Evolutionary conservation across 2,888 invertebrate species (phyloP).

Genomic region (Rhingia rostrata): DNA sequence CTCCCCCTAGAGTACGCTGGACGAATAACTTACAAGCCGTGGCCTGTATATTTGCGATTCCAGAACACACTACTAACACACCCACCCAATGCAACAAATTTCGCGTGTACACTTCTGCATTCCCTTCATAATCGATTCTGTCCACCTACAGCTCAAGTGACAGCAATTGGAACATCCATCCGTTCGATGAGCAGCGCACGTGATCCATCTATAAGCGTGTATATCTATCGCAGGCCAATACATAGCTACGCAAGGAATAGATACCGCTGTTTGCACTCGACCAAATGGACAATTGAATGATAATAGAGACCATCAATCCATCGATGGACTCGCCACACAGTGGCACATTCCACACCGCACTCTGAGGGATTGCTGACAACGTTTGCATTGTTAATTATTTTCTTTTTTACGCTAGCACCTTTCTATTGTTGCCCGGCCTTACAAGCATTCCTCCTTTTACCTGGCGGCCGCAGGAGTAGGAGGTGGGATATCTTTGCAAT

Average conservation of each 20-base stretch:
- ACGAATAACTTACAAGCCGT: conserved; percentile 46
- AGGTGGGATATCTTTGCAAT: conserved; percentile 30
- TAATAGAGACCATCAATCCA: conserved; percentile 11
- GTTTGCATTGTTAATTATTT: conserved; percentile 50
- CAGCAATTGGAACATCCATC: conserved; percentile 61
- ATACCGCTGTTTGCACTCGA: conserved; percentile 28
- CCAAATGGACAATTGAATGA: neutral
- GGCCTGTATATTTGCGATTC: conserved; percentile 49
- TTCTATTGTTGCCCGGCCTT: conserved; percentile 43
- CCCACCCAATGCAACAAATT: conserved; percentile 52
- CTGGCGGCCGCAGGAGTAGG: conserved; percentile 18
- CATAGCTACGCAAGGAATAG: neutral
- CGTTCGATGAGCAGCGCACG: conserved; percentile 35
- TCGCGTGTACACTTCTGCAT: conserved; percentile 17
- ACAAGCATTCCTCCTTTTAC: neutral
- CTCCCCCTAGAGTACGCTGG: conserved; percentile 40
- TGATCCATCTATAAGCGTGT: conserved; percentile 28
- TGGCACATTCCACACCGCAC: conserved; percentile 46
- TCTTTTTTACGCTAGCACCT: conserved; percentile 31
- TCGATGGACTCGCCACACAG: neutral
- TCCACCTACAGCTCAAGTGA: conserved; percentile 43
- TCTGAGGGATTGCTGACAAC: conserved; percentile 38
- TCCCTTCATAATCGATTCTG: conserved; percentile 58
- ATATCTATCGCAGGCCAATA: neutral
- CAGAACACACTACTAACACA: conserved; percentile 63